Evolutionary conservation across 2,113 vertebrate genomes (phyloP), one percentile per base, ranked within the genome.

Genomic region (Eubucco bourcierii): DNA sequence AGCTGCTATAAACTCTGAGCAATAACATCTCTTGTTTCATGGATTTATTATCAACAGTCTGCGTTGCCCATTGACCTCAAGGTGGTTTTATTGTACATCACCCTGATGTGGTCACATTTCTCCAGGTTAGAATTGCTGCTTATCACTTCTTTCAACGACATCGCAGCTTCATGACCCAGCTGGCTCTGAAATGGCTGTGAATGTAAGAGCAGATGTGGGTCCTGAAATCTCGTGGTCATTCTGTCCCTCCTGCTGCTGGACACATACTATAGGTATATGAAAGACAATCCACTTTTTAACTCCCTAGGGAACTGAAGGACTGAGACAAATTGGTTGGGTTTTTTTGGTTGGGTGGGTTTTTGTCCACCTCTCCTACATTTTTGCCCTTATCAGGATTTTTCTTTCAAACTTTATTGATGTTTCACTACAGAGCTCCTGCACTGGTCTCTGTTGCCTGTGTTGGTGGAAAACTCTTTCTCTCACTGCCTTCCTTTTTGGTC

Each of bases 61-160:
- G 53, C 60, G 5, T 88, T 95, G 90, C 84, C 91, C 94, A 68
- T 92, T 95, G 95, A 93, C 94, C 96, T 94, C 87, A 78, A 85
- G 70, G 77, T 91, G 79, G 84, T 94, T 96, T 94, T 94, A 96
- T 92, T 80, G 91, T 92, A 72, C 81, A 90, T 74, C 89, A 34
- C 84, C 60, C 39, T 4, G 58, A 76, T 86, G 76, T 94, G 96
- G 95, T 82, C 96, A 88, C 90, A 90, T 93, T 93, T 94, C 67
- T 85, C 15, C 79, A 16, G 60, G 75, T 87, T 82, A 58, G 63
- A 88, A 94, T 65, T 96, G 87, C 87, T 90, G 63, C 83, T 96
- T 96, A 95, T 96, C 24, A 0, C 75, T 84, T 70, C 67, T 92
- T 82, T n/a, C 52, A 90, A 80, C 0, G 2, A 39, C 46, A 90